Evolutionary conservation across 2,888 invertebrate species (phyloP), one percentile per base, ranked within the genome.

Genomic region (Hecatera dysodea): DNA sequence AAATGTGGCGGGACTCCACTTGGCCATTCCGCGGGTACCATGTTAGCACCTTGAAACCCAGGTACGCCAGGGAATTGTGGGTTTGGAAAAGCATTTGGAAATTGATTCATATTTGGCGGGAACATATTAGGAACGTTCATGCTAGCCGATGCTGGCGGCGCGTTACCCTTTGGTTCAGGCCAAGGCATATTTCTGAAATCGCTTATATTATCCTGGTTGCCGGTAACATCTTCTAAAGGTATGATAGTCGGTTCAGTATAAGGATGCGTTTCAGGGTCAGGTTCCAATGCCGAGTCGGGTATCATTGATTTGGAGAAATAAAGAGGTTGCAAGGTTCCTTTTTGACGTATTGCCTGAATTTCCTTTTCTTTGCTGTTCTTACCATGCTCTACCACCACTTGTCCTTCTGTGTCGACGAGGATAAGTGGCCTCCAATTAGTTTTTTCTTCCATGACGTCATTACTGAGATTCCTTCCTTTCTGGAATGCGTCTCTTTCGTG

Each of bases 201-300:
- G 87, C 97, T 98, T 24, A 98, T 96, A 78, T 97, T 97, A 86
- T 98, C 98, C 75, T 98, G 97, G 90, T 97, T 98, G 11, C 98
- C 98, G 0, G 98, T 97, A 8, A 98, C 97, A 94, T 99, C 99
- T 80, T 99, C 99, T 67, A 99, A 93, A 0, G 99, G 99, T 92
- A 99, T 99, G 24, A 97, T 96, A 75, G 97, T 97, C 1, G 98
- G 98, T 89, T 99, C 99, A 5, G 97, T 96, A 80, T 97, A 97
- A 50, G 97, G 96, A 86, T 98, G 97, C 24, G 97, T 97, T 93
- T 99, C 98, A 67, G 97, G 96, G 85, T 99, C 99, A 2, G 99
- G 98, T 94, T 99, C 99, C 29, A 97, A 96, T 0, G 99, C 97
- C 36, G 98, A 97, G 89, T 99, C 99, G 0, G 99, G 99, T 78